These are phyloP conservation scores for Mallotus villosus DNA, from an alignment of 2,797 vertebrate species.

Conservation along the genomic window DNA sequence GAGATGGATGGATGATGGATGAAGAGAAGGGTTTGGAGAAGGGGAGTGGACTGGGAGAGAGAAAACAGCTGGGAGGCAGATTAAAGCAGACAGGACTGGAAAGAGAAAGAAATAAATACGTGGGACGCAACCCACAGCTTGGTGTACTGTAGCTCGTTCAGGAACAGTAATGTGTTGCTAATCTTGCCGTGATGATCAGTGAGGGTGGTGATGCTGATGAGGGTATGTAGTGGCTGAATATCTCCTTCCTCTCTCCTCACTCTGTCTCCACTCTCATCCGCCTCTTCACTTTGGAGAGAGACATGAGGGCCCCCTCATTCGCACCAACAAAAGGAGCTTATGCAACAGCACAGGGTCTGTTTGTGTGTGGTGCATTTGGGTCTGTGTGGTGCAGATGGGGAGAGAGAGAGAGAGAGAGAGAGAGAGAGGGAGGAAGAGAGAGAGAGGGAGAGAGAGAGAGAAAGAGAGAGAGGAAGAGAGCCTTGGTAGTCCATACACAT, in stretches of 20 bases:
- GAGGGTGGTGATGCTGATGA: too few relatives aligned
- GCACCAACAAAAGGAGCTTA: not conserved
- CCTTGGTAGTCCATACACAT: not conserved
- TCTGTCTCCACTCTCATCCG: not conserved
- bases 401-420: slow-evolving; percentile 10
- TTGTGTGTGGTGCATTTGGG: not conserved
- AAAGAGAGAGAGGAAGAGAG: not conserved
- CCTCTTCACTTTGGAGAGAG: not conserved
- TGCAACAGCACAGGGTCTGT: not conserved
- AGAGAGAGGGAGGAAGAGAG: not conserved
- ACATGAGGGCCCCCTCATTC: not conserved
- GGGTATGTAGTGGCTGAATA: not conserved
- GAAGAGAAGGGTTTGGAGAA: too few relatives aligned
- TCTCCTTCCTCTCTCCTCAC: not conserved
- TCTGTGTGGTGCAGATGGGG: not conserved
- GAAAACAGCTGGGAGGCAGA: too few relatives aligned
- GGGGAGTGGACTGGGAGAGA: too few relatives aligned
- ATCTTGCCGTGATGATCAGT: too few relatives aligned
- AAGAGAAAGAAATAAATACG: too few relatives aligned
- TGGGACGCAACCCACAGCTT: too few relatives aligned
- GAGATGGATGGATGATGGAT: too few relatives aligned
- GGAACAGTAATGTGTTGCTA: too few relatives aligned
- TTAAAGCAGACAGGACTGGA: too few relatives aligned
- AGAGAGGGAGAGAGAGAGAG: not conserved
- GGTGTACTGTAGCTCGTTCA: too few relatives aligned